phyloP scores from a whole-genome alignment of 2,797 vertebrate genomes.

The Manis crassicaudata region DNA sequence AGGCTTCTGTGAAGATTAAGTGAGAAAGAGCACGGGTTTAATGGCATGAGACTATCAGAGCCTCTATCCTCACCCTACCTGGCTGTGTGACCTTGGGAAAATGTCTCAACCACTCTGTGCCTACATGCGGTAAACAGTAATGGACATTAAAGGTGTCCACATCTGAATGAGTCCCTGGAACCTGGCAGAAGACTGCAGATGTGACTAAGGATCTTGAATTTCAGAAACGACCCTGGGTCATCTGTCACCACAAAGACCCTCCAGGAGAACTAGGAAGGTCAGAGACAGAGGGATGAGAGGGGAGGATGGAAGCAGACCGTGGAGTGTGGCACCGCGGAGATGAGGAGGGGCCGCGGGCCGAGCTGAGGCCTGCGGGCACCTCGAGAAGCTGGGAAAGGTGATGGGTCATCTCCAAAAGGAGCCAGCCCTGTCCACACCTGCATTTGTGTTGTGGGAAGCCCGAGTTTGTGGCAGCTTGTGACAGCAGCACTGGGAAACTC shows the following conservation, averaged over 20 bases:
- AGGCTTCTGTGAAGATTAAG: neutral
- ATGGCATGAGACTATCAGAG: neutral
- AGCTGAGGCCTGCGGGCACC: fast-evolving
- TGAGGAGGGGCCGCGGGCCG: neutral
- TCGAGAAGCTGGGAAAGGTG: neutral
- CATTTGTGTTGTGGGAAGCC: neutral
- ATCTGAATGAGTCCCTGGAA: neutral
- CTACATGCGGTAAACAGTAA: neutral
- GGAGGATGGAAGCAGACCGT: fast-evolving
- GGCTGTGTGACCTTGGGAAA: neutral
- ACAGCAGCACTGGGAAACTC: fast-evolving
- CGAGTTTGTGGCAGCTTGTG: fast-evolving
- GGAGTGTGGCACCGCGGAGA: fast-evolving
- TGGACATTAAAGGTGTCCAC: fast-evolving
- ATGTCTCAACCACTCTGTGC: neutral
- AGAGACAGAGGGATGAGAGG: neutral
- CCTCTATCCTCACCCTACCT: neutral
- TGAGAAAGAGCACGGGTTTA: neutral
- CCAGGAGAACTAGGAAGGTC: neutral
- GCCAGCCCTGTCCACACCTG: neutral
- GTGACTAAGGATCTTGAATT: neutral
- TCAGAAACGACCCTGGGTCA: neutral
- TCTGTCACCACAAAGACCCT: neutral
- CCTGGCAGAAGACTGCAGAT: neutral
- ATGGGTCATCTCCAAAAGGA: neutral